Evolutionary conservation across 2,888 invertebrate species (phyloP), one percentile per base, ranked within the genome.

Genomic region (Odontothrips loti): DNA sequence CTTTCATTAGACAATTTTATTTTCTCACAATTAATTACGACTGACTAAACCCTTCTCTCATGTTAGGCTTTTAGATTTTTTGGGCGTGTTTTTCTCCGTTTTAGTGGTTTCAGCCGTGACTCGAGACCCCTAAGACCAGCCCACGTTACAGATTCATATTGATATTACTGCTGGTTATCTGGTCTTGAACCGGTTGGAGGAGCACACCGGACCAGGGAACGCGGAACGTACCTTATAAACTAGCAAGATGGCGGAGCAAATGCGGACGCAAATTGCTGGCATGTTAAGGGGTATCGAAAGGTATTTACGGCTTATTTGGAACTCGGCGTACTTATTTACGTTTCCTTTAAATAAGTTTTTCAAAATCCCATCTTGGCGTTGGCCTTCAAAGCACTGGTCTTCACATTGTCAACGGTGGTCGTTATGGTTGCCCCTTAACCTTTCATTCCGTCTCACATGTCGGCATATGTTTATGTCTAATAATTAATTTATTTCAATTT

Each of bases 241-340:
- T 48, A 79, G 79, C 48, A 86, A 83, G 82, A 93, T 94, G 94
- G 94, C 93, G 80, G 95, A 95, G 87, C 92, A 93, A 84, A 95
- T 95, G 95, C 92, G 94, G 87, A 93, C 93, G 88, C 94, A 94
- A 47, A 95, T 97, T 81, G 94, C 94, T 79, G 91, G 92, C 82
- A 95, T 96, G 92, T 89, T 97, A 78, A 95, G 94, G 88, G 96
- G 96, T 86, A 97, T 97, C 85, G 97, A 97, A 89, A 93, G 96
- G 96, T 96, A 90, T 81, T 34, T 43, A 79, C n/a, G 15, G 51
- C 51, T 82, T 63, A 58, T 83, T 79, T 48, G 20, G 48, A 12
- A 17, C 11, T 43, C 34, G 2, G 58, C 2, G 63, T 79, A 17
- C 11, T 17, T 82, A 17, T 51, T 79, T 12, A 47, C 23, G 51